Conservation (phyloP, 2,888 invertebrate genomes). For the Odontocerum albicorne region DNA sequence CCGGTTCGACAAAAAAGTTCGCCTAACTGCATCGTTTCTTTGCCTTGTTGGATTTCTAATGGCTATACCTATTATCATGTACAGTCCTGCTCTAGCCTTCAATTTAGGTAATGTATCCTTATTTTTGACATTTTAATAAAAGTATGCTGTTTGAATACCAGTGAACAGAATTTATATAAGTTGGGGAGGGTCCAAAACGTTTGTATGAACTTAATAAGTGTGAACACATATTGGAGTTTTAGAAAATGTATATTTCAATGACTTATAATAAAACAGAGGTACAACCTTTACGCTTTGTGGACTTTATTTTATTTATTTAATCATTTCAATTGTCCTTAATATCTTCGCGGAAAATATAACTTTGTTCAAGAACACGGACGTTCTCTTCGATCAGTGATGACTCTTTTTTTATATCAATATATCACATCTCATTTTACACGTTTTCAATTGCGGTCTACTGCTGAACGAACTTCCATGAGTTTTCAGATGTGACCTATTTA, state of each 20-base stretch:
- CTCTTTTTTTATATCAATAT: too few species aligned
- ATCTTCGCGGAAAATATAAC: neutral
- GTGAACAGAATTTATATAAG: too few species aligned
- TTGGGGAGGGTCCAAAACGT: too few species aligned
- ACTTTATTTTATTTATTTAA: neutral
- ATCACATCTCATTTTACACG: too few species aligned
- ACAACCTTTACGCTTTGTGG: neutral
- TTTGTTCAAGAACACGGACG: neutral
- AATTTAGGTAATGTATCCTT: slow-evolving; percentile 59
- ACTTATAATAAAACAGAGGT: neutral
- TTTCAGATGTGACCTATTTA: too few species aligned
- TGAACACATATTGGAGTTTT: too few species aligned
- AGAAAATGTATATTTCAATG: too few species aligned
- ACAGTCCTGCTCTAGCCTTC: slow-evolving; percentile 69
- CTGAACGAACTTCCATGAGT: too few species aligned
- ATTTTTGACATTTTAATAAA: too few species aligned
- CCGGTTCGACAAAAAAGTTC: slow-evolving; percentile 61
- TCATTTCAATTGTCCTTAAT: neutral
- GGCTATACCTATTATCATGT: slow-evolving; percentile 66
- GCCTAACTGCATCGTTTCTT: slow-evolving; percentile 61
- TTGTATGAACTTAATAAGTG: too few species aligned
- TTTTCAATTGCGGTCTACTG: too few species aligned
- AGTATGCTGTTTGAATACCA: too few species aligned
- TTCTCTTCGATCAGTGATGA: neutral
- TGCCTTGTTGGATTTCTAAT: slow-evolving; percentile 61